A percentile compares a stretch with the other conserved stretches of the same genome.
These are phyloP conservation scores for Strongylocentrotus purpuratus DNA, from an alignment of 35 echinoderm and acorn worm genomes.

Conservation along the genomic window DNA sequence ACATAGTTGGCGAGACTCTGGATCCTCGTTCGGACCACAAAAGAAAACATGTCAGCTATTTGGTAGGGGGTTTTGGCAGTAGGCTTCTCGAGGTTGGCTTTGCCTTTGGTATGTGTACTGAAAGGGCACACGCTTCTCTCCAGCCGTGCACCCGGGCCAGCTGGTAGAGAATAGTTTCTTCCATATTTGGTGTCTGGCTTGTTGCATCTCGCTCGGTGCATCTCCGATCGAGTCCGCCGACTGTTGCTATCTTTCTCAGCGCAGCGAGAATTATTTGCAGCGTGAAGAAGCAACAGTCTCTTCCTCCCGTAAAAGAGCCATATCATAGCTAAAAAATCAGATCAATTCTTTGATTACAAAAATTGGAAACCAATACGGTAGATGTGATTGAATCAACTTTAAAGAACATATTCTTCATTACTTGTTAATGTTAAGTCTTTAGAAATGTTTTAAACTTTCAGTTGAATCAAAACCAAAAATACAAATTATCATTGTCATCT, in stretches of 20 bases:
- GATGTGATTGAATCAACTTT: too few relatives aligned
- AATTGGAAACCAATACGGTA: too few relatives aligned
- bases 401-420: too few relatives aligned
- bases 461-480: too few relatives aligned
- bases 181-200: constrained; percentile 45
- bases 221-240: neutral
- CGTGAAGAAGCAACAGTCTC: neutral
- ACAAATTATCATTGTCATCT: too few relatives aligned
- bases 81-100: neutral
- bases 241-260: neutral
- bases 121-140: neutral
- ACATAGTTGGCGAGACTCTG: constrained; percentile 54
- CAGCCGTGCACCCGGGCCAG: constrained; percentile 15
- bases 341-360: neutral
- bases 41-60: constrained; percentile 61
- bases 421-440: too few relatives aligned
- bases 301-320: neutral
- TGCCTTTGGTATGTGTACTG: neutral
- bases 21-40: constrained; percentile 39
- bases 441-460: too few relatives aligned
- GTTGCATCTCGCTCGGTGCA: neutral
- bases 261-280: neutral
- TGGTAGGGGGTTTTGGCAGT: constrained; percentile 12
- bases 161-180: constrained; percentile 23
- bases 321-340: neutral